Evolutionary conservation across 1,140 invertebrate genomes (phyloP).

Genomic region (Drosophila tristis): DNA sequence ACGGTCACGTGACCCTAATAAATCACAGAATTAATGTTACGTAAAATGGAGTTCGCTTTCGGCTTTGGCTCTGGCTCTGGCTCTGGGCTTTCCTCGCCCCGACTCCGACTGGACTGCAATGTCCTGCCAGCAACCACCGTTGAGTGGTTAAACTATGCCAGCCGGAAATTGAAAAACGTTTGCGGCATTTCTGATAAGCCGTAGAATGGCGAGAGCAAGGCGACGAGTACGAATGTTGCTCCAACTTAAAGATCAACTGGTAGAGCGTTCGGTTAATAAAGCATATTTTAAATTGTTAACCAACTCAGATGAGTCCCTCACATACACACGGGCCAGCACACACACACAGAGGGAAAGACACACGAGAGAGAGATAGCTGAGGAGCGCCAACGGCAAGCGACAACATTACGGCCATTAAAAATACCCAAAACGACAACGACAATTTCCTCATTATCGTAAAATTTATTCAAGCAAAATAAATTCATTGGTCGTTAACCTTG

Average conservation of each 20-base stretch:
- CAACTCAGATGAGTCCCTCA: not conserved
- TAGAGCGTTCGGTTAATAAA: slow-evolving; percentile 31
- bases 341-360: not conserved
- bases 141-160: slow-evolving; percentile 69
- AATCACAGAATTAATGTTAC: slow-evolving; percentile 85
- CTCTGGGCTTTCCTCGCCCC: not conserved
- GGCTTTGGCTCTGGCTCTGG: not conserved
- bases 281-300: slow-evolving; percentile 14
- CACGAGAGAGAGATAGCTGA: slow-evolving; percentile 18
- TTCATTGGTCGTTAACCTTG: slow-evolving; percentile 85
- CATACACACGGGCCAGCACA: not conserved
- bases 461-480: slow-evolving; percentile 85
- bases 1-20: slow-evolving; percentile 84
- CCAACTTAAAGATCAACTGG: slow-evolving; percentile 50
- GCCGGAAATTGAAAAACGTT: slow-evolving; percentile 81
- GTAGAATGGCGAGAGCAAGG: slow-evolving; percentile 5
- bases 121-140: slow-evolving; percentile 21
- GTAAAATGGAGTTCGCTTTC: slow-evolving; percentile 82
- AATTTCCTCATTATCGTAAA: slow-evolving; percentile 85
- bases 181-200: slow-evolving; percentile 77
- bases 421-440: slow-evolving; percentile 84
- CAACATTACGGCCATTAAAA: slow-evolving; percentile 82
- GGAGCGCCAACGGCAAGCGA: slow-evolving; percentile 27
- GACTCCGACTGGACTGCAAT: slow-evolving; percentile 11
- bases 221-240: slow-evolving; percentile 8